Base-by-base conservation (phyloP, 2,888 invertebrate species). In the Microctonus brassicae region DNA sequence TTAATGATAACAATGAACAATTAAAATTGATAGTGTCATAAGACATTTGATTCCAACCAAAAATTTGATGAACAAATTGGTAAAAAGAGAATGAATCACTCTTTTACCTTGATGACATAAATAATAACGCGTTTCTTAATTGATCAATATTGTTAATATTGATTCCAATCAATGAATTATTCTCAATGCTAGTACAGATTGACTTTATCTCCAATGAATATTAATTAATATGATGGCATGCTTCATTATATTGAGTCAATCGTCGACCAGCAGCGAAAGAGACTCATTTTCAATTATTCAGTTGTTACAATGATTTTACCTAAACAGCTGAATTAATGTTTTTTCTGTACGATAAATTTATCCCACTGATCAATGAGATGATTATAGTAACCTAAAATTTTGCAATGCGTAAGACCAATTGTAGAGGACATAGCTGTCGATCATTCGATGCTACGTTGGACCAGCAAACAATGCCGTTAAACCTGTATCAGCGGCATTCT, bases 401-500 rank as follows among this genome's bases (percentile, higher is more conserved):
- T 74, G 79, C 73, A 83, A 82, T 67, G 82, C 82, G 70, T 75
- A 78, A 68, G 79, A 82, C 83, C 83, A 86, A 72, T 77, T 78
- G 75, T 79, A 74, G 72, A 82, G 68, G 70, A 77, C 76, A 69
- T 76, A 77, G 69, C 70, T 77, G 72, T 79, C 77, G 58, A 77
- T 74, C 61, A 81, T 77, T 75, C 69, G 75, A 61, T 85, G 87
- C 86, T 87, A 87, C 87, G 87, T 87, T 67, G 86, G 81, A 52
- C 84, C 86, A n/a, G 86, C 87, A 36, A 87, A 87, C 0, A 87
- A 72, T 67, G 83, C 83, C n/a, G 84, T 77, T n/a, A 87, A 76
- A 29, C 86, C 86, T 26, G 83, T 82, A 36, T 87, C 87, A 39
- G 77, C 64, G 3, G 82, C 73, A 73, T 81, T 83, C 60, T 86